These are phyloP conservation scores for Musca domestica DNA, from an alignment of 1,140 invertebrate genomes.

Conservation along the genomic window DNA sequence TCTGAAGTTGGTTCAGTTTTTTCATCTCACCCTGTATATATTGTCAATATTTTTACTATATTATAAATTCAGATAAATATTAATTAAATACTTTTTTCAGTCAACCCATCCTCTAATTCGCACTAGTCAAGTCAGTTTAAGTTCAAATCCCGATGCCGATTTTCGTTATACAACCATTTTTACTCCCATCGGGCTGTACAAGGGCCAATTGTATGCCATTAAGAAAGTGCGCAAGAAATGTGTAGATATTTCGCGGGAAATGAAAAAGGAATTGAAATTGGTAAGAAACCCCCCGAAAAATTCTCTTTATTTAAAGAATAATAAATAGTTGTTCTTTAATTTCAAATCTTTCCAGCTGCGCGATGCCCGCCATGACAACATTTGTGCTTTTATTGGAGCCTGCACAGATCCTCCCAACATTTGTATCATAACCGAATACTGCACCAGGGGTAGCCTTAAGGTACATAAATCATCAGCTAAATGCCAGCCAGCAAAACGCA, in stretches of 20 bases:
- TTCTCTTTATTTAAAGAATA: neutral
- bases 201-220: constrained; percentile 78
- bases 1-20: no score
- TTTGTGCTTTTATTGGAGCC: constrained; percentile 92
- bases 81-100: no score
- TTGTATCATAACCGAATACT: constrained; percentile 88
- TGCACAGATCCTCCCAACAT: constrained; percentile 87
- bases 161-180: constrained; percentile 84
- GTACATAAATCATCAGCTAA: constrained; percentile 52
- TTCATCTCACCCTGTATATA: no score
- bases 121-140: constrained; percentile 82
- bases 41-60: no score
- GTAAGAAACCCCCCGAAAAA: constrained; percentile 58
- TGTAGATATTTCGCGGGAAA: constrained; percentile 84
- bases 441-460: constrained; percentile 83
- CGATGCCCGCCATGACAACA: constrained; percentile 85
- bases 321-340: neutral
- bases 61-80: no score
- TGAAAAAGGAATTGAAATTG: constrained; percentile 94
- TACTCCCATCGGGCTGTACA: constrained; percentile 85
- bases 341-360: constrained; percentile 65
- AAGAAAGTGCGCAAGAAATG: constrained; percentile 82
- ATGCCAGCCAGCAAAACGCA: no score
- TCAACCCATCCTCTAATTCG: constrained; percentile 64
- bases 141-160: constrained; percentile 80